phyloP scores from a whole-genome alignment of 1,140 invertebrate species.

The Papilio glaucus region DNA sequence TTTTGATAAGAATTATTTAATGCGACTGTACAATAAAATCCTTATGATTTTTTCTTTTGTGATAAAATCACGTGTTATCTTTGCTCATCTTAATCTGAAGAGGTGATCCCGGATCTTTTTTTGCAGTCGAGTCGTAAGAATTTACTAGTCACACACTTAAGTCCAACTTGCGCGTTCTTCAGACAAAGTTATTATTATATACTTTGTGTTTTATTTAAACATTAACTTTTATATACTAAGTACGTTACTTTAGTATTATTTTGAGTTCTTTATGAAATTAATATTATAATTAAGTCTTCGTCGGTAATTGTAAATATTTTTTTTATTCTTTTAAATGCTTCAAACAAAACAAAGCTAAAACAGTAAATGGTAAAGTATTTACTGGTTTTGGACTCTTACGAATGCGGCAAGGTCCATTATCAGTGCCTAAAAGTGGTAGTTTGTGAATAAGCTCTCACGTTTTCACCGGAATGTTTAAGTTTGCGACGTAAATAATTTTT shows the following conservation, averaged over 20 bases:
- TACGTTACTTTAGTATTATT: too few species aligned
- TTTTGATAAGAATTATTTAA: background rate
- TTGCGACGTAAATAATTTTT: background rate
- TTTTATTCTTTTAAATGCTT: too few species aligned
- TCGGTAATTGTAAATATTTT: too few species aligned
- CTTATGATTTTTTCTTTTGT: conserved; percentile 15
- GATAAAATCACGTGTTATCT: conserved; percentile 13
- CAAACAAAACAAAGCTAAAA: too few species aligned
- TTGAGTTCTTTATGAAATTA: too few species aligned
- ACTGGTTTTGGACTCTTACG: too few species aligned
- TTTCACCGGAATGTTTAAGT: background rate
- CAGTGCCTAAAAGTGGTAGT: background rate
- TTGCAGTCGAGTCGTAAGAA: conserved; percentile 27
- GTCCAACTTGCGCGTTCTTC: conserved; percentile 5
- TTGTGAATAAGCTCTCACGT: background rate
- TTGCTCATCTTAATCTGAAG: conserved; percentile 40
- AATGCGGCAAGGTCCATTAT: background rate
- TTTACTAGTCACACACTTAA: conserved; percentile 25
- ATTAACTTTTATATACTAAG: too few species aligned
- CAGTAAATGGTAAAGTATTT: too few species aligned
- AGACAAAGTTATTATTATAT: too few species aligned
- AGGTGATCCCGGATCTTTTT: conserved; percentile 44
- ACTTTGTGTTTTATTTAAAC: too few species aligned
- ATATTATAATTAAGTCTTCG: too few species aligned
- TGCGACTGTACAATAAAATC: background rate